These are phyloP conservation scores for Celastrina argiolus DNA, from an alignment of 2,888 invertebrate species.

Conservation along the genomic window DNA sequence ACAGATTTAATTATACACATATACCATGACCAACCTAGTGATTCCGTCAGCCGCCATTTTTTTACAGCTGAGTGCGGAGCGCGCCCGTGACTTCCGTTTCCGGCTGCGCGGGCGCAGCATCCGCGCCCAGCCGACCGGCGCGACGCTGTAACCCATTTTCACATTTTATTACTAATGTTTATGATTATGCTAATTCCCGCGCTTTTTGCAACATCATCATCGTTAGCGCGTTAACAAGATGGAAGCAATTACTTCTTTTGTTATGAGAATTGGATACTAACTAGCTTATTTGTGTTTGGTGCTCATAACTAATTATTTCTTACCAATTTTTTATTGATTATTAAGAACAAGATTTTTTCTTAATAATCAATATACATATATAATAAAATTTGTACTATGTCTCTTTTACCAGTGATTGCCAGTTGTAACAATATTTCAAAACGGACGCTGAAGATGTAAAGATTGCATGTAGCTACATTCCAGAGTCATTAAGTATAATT, in stretches of 20 bases:
- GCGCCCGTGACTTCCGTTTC: conserved; percentile 76
- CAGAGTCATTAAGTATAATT: too few relatives aligned
- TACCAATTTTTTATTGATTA: too few relatives aligned
- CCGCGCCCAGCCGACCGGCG: conserved; percentile 63
- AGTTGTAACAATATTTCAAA: too few relatives aligned
- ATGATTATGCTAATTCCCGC: conserved; percentile 4
- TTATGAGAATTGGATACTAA: neutral
- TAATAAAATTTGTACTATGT: too few relatives aligned
- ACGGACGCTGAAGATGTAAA: too few relatives aligned
- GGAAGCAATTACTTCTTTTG: neutral
- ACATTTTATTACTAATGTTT: conserved; percentile 20
- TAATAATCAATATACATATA: too few relatives aligned
- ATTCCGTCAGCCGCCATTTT: conserved; percentile 52
- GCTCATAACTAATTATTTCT: conserved; percentile 3
- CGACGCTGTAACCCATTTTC: conserved; percentile 37
- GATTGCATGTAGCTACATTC: too few relatives aligned
- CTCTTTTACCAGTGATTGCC: too few relatives aligned
- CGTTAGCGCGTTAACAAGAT: neutral
- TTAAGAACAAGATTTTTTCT: too few relatives aligned
- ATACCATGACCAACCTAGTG: conserved; percentile 54
- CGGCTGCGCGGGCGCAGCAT: conserved; percentile 74
- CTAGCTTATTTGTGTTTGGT: conserved; percentile 3
- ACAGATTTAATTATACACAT: conserved; percentile 12
- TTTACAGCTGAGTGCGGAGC: conserved; percentile 71
- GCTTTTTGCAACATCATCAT: neutral